Evolutionary conservation across 2,888 invertebrate species (phyloP).

Genomic region (Coremacera marginata): DNA sequence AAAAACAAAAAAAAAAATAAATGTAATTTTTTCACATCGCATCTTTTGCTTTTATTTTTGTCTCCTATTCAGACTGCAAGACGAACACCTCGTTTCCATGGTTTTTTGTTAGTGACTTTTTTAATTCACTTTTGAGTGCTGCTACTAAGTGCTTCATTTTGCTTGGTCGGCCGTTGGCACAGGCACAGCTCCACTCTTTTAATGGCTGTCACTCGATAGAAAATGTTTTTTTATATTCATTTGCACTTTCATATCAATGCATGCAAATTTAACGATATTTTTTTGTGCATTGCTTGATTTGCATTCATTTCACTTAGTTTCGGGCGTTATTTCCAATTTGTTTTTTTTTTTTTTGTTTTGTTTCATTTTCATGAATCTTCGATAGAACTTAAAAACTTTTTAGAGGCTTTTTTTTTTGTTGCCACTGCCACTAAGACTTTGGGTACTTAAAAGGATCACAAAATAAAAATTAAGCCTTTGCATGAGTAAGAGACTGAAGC

Average conservation of each 20-base stretch:
- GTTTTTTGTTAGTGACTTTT: not conserved
- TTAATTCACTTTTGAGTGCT: slow-evolving; percentile 28
- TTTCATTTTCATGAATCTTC: too few species aligned
- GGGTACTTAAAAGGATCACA: too few species aligned
- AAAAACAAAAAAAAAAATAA: not conserved
- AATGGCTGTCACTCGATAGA: slow-evolving; percentile 20
- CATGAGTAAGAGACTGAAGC: too few species aligned
- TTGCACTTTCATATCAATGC: slow-evolving; percentile 16
- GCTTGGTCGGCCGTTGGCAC: not conserved
- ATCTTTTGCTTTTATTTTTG: not conserved
- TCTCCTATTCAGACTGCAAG: slow-evolving; percentile 2
- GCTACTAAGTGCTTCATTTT: slow-evolving; percentile 23
- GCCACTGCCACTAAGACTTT: too few species aligned
- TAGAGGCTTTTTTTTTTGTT: too few species aligned
- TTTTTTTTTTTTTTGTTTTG: too few species aligned
- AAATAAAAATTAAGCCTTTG: too few species aligned
- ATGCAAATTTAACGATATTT: slow-evolving; percentile 1
- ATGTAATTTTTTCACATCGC: not conserved
- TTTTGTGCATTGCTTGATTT: slow-evolving; percentile 11
- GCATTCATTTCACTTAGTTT: slow-evolving; percentile 13
- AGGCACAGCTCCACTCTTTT: not conserved
- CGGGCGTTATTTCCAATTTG: too few species aligned
- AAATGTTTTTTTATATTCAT: slow-evolving; percentile 4
- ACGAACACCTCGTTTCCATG: slow-evolving; percentile 16
- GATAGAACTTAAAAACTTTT: too few species aligned